A percentile compares a stretch with the other conserved stretches of the same genome.
phyloP scores from a whole-genome alignment of 2,797 vertebrate genomes.

The Enteromius treurensis region DNA sequence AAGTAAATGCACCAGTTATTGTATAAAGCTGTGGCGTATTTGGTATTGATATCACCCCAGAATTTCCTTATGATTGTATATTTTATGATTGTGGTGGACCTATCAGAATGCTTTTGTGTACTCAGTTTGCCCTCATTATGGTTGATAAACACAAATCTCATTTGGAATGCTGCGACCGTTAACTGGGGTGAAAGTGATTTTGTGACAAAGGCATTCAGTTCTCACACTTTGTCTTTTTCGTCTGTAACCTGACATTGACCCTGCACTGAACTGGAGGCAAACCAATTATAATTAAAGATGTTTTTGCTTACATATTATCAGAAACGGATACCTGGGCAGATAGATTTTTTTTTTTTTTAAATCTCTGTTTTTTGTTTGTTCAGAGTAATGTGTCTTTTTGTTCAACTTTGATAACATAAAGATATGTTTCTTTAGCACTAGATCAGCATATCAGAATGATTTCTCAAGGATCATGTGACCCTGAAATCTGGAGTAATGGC shows the following conservation, averaged over 20 bases:
- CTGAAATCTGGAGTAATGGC: background rate
- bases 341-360: too few relatives aligned
- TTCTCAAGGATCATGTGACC: background rate
- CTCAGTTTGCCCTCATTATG: constrained; percentile 10
- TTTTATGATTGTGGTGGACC: background rate
- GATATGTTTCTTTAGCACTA: background rate
- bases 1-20: background rate
- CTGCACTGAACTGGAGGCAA: background rate
- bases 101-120: background rate
- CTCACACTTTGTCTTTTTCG: constrained; percentile 1
- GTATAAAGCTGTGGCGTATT: background rate
- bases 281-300: background rate
- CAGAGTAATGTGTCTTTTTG: background rate
- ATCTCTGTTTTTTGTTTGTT: background rate
- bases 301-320: background rate
- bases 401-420: background rate
- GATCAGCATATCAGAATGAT: constrained; percentile 3
- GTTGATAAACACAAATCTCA: background rate
- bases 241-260: constrained; percentile 18
- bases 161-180: constrained; percentile 8
- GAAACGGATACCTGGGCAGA: background rate
- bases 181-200: constrained; percentile 18
- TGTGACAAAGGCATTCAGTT: background rate
- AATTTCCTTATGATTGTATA: background rate
- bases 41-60: background rate